Evolutionary conservation across 2,113 vertebrate genomes (phyloP), one percentile per base, ranked within the genome.

Genomic region (Anoura caudifer): DNA sequence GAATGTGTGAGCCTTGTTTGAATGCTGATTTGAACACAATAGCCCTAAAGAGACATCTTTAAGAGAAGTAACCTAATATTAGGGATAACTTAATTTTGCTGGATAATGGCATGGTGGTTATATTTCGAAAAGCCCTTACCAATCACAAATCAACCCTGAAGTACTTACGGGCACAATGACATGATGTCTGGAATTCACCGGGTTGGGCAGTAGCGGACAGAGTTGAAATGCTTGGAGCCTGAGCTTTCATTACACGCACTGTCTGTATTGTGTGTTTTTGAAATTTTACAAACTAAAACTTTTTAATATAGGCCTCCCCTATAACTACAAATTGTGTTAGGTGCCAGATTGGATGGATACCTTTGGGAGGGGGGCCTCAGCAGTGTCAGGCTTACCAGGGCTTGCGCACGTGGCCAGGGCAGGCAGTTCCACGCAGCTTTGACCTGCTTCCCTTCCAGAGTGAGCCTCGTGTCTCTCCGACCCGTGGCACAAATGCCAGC

Each of bases 81-180:
- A 47, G 28, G 67, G 72, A 33, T 90, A 56, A 45, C 28, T 87
- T 69, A 45, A 70, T 67, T 90, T 79, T 83, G 45, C 17, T 45
- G 45, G 54, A 7, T 72, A 69, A 73, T 8, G 28, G 47, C 31
- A 15, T 28, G 14, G 52, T 14, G 15, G 43, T 63, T 82, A 26
- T 24, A 47, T 61, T 75, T 76, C 69, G 87, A 56, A 70, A 52
- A 14, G 36, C 36, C 52, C 54, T 83, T 14, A 6, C 69, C 20
- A 38, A 11, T 52, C 24, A 90, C 17, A 86, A n/a, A 19, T 24
- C 24, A 3, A 4, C 14, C 13, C 15, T 15, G 19, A 47, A 33
- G 88, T 47, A 36, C 50, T 70, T 15, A 13, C 1, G 41, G 17
- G 24, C 67, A 28, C 59, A 72, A 19, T 11, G 45, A 31, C 19